Conservation (phyloP, 2,888 invertebrate species). For the Aphodius granarius region DNA sequence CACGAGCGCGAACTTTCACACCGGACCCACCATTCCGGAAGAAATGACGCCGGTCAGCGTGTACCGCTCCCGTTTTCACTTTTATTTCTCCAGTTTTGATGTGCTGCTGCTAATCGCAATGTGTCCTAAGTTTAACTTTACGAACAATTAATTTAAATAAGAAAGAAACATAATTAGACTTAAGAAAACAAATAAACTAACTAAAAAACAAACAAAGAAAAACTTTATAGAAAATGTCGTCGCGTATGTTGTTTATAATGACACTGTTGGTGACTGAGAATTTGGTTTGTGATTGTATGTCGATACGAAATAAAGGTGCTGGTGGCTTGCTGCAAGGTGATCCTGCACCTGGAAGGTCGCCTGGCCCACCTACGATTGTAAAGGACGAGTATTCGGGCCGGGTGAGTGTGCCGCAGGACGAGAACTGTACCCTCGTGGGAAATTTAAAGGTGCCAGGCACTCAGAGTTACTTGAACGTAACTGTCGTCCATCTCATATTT, state of each 20-base stretch:
- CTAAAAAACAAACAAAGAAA: neutral
- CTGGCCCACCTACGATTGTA: constrained; percentile 58
- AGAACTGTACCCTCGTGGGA: constrained; percentile 34
- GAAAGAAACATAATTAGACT: neutral
- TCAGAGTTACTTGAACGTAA: constrained; percentile 56
- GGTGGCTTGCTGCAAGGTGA: constrained; percentile 60
- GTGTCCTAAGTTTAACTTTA: neutral
- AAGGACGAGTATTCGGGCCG: constrained; percentile 26
- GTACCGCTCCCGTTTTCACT: neutral
- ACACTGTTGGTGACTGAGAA: constrained; percentile 19
- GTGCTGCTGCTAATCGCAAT: neutral
- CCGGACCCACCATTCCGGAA: neutral
- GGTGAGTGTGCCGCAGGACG: constrained; percentile 18
- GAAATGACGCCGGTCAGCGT: neutral
- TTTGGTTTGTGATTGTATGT: constrained; percentile 30
- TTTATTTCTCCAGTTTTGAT: neutral
- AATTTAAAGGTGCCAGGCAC: constrained; percentile 39
- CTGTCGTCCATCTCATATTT: constrained; percentile 58
- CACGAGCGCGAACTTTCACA: neutral
- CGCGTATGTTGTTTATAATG: constrained; percentile 14
- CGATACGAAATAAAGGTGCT: constrained; percentile 38
- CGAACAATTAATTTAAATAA: neutral
- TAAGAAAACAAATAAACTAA: neutral
- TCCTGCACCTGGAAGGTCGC: constrained; percentile 68
- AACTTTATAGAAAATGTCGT: too few species aligned